A percentile compares a stretch with the other conserved stretches of the same genome.
Conservation (phyloP, 1,140 invertebrate species). For the Steinernema khuongi region DNA sequence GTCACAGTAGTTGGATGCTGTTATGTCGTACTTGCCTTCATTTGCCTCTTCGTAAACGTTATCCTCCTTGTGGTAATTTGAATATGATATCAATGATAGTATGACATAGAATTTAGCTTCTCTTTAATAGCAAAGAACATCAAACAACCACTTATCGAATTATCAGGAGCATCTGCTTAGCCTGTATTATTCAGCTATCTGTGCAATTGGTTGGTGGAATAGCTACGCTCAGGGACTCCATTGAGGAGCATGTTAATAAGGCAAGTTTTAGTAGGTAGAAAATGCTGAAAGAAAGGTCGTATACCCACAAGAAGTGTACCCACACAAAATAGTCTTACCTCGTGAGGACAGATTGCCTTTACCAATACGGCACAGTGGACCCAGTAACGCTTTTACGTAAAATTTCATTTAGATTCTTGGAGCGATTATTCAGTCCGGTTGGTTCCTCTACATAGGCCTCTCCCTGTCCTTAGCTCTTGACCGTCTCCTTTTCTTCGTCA, state of each 20-base stretch:
- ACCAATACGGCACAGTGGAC: no score
- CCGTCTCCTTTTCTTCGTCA: background rate
- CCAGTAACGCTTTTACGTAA: no score
- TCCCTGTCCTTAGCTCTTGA: background rate
- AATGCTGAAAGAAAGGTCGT: no score
- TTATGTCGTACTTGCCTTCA: background rate
- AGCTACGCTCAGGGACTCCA: background rate
- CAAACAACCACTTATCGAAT: background rate
- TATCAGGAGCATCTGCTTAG: background rate
- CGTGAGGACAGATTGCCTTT: background rate
- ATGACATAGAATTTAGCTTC: background rate
- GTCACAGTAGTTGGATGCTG: background rate
- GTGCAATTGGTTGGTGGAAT: background rate
- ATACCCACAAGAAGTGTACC: no score
- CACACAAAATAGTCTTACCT: no score
- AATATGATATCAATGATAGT: background rate
- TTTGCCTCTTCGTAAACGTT: background rate
- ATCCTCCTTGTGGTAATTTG: background rate
- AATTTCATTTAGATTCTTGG: background rate
- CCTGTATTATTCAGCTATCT: background rate
- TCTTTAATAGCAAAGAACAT: background rate
- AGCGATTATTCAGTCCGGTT: background rate
- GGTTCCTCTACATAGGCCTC: background rate
- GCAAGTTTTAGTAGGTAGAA: background rate
- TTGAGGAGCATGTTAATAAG: background rate